Conservation (phyloP, 2,888 invertebrate genomes). For the Lycocerus yunnanus region DNA sequence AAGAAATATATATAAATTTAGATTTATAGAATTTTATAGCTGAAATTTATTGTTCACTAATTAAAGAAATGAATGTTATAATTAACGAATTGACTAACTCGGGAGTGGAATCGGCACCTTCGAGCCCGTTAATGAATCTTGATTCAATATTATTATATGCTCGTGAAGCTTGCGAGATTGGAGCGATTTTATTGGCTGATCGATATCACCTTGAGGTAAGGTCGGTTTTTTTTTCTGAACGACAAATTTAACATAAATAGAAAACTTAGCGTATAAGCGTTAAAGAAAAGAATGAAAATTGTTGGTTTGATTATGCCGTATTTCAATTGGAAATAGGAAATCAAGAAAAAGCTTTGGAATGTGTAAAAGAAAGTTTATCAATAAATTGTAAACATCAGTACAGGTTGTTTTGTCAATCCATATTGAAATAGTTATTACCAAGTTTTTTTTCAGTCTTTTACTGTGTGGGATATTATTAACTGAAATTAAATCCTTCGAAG, state of each 20-base stretch:
- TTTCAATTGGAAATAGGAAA: conserved; percentile 44
- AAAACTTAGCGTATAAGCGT: conserved; percentile 40
- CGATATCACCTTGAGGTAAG: conserved; percentile 48
- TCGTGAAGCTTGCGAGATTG: conserved; percentile 49
- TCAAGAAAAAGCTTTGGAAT: conserved; percentile 47
- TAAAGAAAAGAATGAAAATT: conserved; percentile 36
- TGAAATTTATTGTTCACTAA: conserved; percentile 42
- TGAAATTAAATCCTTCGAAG: conserved; percentile 41
- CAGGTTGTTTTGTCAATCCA: conserved; percentile 32
- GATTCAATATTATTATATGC: conserved; percentile 44
- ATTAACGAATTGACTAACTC: conserved; percentile 40
- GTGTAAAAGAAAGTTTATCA: conserved; percentile 47
- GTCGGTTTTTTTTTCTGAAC: neutral
- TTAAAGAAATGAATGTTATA: conserved; percentile 45
- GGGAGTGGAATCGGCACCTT: conserved; percentile 15
- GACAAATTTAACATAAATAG: neutral
- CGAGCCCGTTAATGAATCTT: conserved; percentile 1
- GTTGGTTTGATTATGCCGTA: conserved; percentile 53
- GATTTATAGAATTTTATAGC: conserved; percentile 11
- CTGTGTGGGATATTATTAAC: conserved; percentile 45
- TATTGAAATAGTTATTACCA: neutral
- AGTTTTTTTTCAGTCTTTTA: conserved; percentile 41
- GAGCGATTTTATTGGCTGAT: conserved; percentile 43
- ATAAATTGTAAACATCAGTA: conserved; percentile 43
- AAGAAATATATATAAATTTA: neutral